Conservation (phyloP, 2,888 invertebrate genomes). For the Homarus gammarus region DNA sequence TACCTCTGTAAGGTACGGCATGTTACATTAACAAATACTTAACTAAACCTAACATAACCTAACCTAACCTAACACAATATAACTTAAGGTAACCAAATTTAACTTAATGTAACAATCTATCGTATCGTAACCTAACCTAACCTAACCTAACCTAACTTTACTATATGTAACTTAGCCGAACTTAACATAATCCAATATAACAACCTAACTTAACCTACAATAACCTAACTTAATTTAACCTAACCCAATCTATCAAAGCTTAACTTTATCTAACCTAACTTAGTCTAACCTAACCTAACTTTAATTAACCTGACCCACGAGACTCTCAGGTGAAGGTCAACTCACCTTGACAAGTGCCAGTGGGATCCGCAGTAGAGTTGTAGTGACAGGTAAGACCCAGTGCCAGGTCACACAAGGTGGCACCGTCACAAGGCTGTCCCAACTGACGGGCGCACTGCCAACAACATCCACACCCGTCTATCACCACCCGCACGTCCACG, state of each 20-base stretch:
- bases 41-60: too few species aligned
- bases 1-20: not conserved
- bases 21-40: not conserved
- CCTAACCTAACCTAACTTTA: too few species aligned
- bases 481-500: constrained; percentile 80
- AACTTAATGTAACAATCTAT: too few species aligned
- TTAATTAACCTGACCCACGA: not conserved
- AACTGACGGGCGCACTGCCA: constrained; percentile 82
- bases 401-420: constrained; percentile 81
- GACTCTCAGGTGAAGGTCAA: not conserved
- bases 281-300: too few species aligned
- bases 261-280: too few species aligned
- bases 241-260: too few species aligned
- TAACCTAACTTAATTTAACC: too few species aligned
- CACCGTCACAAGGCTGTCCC: constrained; percentile 82
- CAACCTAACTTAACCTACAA: too few species aligned
- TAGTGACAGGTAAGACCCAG: constrained; percentile 82
- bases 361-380: constrained; percentile 79
- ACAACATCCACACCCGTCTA: constrained; percentile 83
- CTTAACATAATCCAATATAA: too few species aligned
- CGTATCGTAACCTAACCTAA: too few species aligned
- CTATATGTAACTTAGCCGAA: not conserved
- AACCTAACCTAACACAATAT: too few species aligned
- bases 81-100: too few species aligned
- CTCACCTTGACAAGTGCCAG: constrained; percentile 81